Base-by-base conservation (phyloP, 2,797 vertebrate species). In the Acanthurus tractus region DNA sequence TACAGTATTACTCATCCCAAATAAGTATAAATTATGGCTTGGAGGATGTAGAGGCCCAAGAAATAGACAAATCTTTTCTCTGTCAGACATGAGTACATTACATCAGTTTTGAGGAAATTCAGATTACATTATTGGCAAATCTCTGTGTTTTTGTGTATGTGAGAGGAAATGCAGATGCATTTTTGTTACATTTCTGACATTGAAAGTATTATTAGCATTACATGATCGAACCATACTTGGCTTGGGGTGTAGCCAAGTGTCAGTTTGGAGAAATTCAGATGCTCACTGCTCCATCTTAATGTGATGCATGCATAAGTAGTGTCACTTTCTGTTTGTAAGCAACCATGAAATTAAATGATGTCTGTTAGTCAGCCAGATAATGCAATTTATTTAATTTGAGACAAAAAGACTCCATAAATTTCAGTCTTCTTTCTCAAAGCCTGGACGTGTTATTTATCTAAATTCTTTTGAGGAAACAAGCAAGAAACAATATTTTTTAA, bases 1-100 rank as follows among this genome's bases (percentile, higher is more conserved):
- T 45, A 57, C 48, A 55, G 18, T 63, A 46, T 81, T 59, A 14
- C 52, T 76, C 63, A 63, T 74, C 23, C 38, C 25, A 75, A 75
- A 73, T 63, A 49, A 56, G 38, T 42, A 55, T 18, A 9, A 57
- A 65, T 11, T 52, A 25, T 44, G 11, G 6, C 49, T 52, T 1
- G 10, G 42, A 55, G 49, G 50, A 53, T 56, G 29, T 57, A 13
- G 29, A 46, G 54, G 14, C 53, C 34, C 12, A 23, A 64, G 15
- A 49, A 52, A 46, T 3, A 13, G 20, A 4, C 9, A 48, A 22
- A 45, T 68, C 17, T 20, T 46, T 22, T 67, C 13, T 25, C 40
- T 18, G 25, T 71, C 34, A 42, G 45, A 53, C 44, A 20, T 40
- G 25, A 62, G 25, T 29, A 6, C 23, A 36, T 52, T 42, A 38